Evolutionary conservation across 2,888 invertebrate genomes (phyloP).

Genomic region (Venusia cambrica): DNA sequence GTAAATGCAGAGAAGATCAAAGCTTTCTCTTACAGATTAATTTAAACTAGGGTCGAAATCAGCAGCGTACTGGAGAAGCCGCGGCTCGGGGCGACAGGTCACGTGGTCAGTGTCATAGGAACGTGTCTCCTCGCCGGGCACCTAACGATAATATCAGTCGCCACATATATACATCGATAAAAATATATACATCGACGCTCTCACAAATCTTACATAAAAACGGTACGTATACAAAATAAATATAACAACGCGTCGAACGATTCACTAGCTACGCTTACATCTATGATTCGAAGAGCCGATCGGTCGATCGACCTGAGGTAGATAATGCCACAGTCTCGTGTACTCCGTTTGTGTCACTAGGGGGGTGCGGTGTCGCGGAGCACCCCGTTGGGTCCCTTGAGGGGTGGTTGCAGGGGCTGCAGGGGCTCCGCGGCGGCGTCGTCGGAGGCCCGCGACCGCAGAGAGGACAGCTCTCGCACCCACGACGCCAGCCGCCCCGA

Average conservation of each 20-base stretch:
- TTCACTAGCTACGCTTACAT: slow-evolving; percentile 68
- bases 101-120: slow-evolving; percentile 21
- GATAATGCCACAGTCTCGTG: slow-evolving; percentile 35
- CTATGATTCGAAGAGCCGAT: slow-evolving; percentile 71
- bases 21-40: slow-evolving; percentile 39
- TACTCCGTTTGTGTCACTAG: slow-evolving; percentile 13
- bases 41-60: slow-evolving; percentile 40
- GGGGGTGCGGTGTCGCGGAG: slow-evolving; percentile 38
- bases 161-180: slow-evolving; percentile 28
- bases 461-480: slow-evolving; percentile 74
- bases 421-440: slow-evolving; percentile 60
- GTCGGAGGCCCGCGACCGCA: slow-evolving; percentile 60
- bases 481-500: slow-evolving; percentile 74
- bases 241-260: slow-evolving; percentile 50
- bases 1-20: slow-evolving; percentile 54
- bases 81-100: too few species aligned
- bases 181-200: slow-evolving; percentile 33
- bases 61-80: slow-evolving; percentile 27
- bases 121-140: slow-evolving; percentile 16
- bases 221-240: slow-evolving; percentile 45
- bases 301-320: slow-evolving; percentile 56
- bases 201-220: slow-evolving; percentile 23
- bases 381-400: slow-evolving; percentile 51
- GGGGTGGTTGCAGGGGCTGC: slow-evolving; percentile 37
- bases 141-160: slow-evolving; percentile 29